phyloP scores from a whole-genome alignment of 2,888 invertebrate genomes.

The Scaptomyza reducta region DNA sequence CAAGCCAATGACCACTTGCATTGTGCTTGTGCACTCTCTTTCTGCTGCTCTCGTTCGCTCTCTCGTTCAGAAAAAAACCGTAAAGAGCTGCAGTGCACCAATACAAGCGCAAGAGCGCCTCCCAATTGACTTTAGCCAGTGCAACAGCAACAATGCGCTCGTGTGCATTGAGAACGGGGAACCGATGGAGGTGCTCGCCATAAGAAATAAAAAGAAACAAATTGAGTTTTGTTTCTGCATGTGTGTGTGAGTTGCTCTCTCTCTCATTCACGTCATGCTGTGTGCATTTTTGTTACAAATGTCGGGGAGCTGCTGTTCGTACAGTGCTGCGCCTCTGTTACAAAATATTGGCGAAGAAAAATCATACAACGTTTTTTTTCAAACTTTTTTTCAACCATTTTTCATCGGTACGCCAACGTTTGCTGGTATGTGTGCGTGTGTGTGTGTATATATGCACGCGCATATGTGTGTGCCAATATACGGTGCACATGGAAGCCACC shows the following conservation, averaged over 20 bases:
- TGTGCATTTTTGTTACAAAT: conserved; percentile 76
- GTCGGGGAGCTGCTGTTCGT: conserved; percentile 53
- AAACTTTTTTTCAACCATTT: conserved; percentile 82
- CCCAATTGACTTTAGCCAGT: conserved; percentile 34
- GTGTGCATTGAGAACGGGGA: conserved; percentile 47
- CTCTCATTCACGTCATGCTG: conserved; percentile 18
- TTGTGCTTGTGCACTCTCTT: conserved; percentile 35
- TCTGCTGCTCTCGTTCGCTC: conserved; percentile 23
- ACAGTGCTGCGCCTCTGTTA: conserved; percentile 82
- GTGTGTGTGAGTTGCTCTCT: conserved; percentile 23
- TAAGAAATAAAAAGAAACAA: conserved; percentile 62
- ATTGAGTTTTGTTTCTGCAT: conserved; percentile 34
- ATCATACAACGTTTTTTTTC: conserved; percentile 82
- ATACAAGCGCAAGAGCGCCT: conserved; percentile 17
- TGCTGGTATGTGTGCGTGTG: conserved; percentile 20
- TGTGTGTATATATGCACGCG: conserved; percentile 2
- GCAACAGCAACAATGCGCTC: conserved; percentile 33
- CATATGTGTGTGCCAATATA: conserved; percentile 2
- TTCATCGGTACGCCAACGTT: conserved; percentile 70
- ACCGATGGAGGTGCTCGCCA: conserved; percentile 40
- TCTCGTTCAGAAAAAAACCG: conserved; percentile 20
- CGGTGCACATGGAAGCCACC: background rate
- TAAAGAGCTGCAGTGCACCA: conserved; percentile 33
- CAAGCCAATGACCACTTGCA: conserved; percentile 48
- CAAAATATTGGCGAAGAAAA: conserved; percentile 84